Conservation (phyloP, 2,797 vertebrate genomes). For the Argya squamiceps region DNA sequence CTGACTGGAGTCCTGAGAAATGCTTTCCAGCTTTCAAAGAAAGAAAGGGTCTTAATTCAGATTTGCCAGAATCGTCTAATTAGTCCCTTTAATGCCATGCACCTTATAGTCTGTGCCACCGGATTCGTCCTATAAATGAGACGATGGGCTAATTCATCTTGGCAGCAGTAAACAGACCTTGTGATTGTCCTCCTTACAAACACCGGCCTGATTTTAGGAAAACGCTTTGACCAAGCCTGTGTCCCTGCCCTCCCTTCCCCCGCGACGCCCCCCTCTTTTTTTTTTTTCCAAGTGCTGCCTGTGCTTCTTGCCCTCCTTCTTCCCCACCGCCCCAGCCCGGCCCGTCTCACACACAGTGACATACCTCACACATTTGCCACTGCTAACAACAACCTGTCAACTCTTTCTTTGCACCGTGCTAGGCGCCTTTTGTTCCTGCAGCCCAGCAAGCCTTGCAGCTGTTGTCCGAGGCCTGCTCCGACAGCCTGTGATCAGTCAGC, state of each 20-base stretch:
- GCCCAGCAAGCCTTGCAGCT: conserved; percentile 85
- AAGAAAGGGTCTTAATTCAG: conserved; percentile 47
- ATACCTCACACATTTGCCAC: conserved; percentile 84
- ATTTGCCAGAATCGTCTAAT: conserved; percentile 60
- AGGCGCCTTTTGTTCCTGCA: conserved; percentile 78
- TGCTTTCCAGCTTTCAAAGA: background rate
- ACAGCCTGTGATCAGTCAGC: conserved; percentile 87
- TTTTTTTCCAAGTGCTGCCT: background rate
- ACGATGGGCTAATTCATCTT: conserved; percentile 64
- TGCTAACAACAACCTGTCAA: conserved; percentile 84
- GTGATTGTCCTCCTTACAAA: conserved; percentile 54
- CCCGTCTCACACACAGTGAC: conserved; percentile 63
- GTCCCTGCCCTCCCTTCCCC: background rate
- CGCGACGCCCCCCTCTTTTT: fast-evolving
- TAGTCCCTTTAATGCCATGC: conserved; percentile 44
- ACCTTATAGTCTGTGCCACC: conserved; percentile 45
- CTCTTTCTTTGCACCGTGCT: conserved; percentile 77
- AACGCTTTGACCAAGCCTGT: background rate
- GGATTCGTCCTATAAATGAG: conserved; percentile 51
- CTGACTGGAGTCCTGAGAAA: background rate
- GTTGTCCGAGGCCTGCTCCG: conserved; percentile 81
- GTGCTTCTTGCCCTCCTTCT: conserved; percentile 39
- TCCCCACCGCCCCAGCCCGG: conserved; percentile 21
- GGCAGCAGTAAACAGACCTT: conserved; percentile 60
- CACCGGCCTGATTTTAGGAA: conserved; percentile 46